Conservation (phyloP, 2,797 vertebrate species). For the Erpetoichthys calabaricus region DNA sequence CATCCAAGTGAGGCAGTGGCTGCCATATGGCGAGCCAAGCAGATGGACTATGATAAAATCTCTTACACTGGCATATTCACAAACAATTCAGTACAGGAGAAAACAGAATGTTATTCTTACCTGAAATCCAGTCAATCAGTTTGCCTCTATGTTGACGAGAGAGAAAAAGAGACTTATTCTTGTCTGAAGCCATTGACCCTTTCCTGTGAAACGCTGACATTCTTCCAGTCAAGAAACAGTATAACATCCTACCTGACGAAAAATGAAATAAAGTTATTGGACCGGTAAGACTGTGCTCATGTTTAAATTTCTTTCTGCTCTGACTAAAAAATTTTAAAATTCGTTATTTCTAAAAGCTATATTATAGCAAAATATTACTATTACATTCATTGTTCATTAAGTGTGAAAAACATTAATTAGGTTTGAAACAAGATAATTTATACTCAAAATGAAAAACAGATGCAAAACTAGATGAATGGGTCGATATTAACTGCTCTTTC, state of each 20-base stretch:
- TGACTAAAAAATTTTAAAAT: too few relatives aligned
- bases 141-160: slow-evolving; percentile 21
- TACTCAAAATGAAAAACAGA: too few relatives aligned
- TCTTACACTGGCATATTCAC: slow-evolving; percentile 4
- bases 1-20: slow-evolving; percentile 12
- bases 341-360: too few relatives aligned
- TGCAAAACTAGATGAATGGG: too few relatives aligned
- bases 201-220: slow-evolving; percentile 18
- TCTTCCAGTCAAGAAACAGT: background rate
- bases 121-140: slow-evolving; percentile 7
- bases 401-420: too few relatives aligned
- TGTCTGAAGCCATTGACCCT: slow-evolving; percentile 18
- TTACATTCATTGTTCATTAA: too few relatives aligned
- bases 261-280: background rate
- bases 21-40: slow-evolving; percentile 3
- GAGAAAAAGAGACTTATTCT: slow-evolving; percentile 26
- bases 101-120: background rate
- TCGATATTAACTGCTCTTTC: too few relatives aligned
- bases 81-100: background rate
- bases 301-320: too few relatives aligned
- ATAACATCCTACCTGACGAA: background rate
- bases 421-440: too few relatives aligned
- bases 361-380: too few relatives aligned
- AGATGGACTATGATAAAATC: slow-evolving; percentile 4
- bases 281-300: too few relatives aligned